A percentile compares a stretch with the other conserved stretches of the same genome.
Evolutionary conservation across 2,797 vertebrate genomes (phyloP).

Genomic region (Linurgus olivaceus): DNA sequence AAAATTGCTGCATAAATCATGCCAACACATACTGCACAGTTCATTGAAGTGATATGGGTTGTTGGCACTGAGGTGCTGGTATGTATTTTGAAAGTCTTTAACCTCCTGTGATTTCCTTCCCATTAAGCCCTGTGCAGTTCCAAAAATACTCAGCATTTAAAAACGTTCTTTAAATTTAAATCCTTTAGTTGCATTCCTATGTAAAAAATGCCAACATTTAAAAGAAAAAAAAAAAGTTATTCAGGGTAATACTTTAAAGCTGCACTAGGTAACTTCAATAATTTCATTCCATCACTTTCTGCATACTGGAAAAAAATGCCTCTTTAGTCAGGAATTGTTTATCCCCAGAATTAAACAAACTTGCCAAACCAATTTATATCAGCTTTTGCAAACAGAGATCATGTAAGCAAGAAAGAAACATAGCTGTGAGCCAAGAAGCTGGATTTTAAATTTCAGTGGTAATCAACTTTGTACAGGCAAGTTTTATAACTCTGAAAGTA

Average conservation of each 20-base stretch:
- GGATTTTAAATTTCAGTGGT: background rate
- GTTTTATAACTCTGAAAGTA: background rate
- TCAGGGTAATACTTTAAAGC: background rate
- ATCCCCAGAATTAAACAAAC: slow-evolving; percentile 6
- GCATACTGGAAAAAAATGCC: background rate
- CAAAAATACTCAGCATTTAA: background rate
- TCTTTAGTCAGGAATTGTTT: slow-evolving; percentile 30
- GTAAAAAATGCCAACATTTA: background rate
- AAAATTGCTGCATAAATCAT: slow-evolving; percentile 45
- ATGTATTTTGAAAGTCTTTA: slow-evolving; percentile 32
- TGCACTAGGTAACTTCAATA: background rate
- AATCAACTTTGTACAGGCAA: background rate
- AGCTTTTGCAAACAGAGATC: slow-evolving; percentile 16
- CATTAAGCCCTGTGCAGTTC: background rate
- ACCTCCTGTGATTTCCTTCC: slow-evolving; percentile 22
- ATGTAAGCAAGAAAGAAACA: background rate
- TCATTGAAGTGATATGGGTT: slow-evolving; percentile 29
- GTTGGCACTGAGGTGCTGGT: slow-evolving; percentile 24
- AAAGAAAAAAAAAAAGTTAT: background rate
- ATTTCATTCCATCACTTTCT: background rate
- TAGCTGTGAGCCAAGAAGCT: background rate
- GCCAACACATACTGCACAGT: slow-evolving; percentile 9
- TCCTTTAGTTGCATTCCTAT: background rate
- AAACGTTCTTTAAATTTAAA: background rate
- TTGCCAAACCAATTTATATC: slow-evolving; percentile 39